Evolutionary conservation across 1,140 invertebrate genomes (phyloP).

Genomic region (Hylaeus volcanicus): DNA sequence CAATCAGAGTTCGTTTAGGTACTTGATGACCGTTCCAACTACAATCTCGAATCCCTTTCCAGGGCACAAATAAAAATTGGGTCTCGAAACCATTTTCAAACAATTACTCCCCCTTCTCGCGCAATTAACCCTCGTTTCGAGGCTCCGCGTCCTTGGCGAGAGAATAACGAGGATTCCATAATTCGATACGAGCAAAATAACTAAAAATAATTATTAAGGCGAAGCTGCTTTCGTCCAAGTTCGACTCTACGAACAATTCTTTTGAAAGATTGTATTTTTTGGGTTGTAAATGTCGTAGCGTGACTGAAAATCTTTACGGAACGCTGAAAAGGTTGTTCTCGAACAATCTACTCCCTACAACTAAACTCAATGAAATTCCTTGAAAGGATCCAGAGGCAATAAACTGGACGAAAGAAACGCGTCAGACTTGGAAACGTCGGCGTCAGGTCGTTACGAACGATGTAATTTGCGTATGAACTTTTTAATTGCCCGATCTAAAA

Average conservation of each 20-base stretch:
- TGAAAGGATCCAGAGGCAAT: neutral
- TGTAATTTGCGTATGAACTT: too few relatives aligned
- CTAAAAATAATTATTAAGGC: slow-evolving; percentile 26
- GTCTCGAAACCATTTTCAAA: slow-evolving; percentile 22
- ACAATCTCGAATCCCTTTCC: slow-evolving; percentile 57
- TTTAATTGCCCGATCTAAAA: too few relatives aligned
- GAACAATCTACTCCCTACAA: too few relatives aligned
- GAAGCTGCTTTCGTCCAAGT: too few relatives aligned
- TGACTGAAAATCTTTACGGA: too few relatives aligned
- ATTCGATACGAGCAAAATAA: slow-evolving; percentile 1
- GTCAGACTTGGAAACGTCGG: too few relatives aligned
- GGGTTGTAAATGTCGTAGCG: too few relatives aligned
- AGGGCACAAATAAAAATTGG: slow-evolving; percentile 51
- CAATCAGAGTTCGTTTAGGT: slow-evolving; percentile 76
- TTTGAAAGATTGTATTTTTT: too few relatives aligned
- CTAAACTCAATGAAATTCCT: neutral
- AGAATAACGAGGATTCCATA: slow-evolving; percentile 18
- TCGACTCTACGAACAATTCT: too few relatives aligned
- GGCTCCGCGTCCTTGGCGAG: neutral
- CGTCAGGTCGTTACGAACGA: too few relatives aligned
- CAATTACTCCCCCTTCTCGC: neutral
- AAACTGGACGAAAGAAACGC: neutral
- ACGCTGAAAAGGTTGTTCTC: too few relatives aligned
- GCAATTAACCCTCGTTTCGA: slow-evolving; percentile 37
- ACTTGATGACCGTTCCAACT: slow-evolving; percentile 56